phyloP scores from a whole-genome alignment of 2,797 vertebrate species.

The Sylvia borin region DNA sequence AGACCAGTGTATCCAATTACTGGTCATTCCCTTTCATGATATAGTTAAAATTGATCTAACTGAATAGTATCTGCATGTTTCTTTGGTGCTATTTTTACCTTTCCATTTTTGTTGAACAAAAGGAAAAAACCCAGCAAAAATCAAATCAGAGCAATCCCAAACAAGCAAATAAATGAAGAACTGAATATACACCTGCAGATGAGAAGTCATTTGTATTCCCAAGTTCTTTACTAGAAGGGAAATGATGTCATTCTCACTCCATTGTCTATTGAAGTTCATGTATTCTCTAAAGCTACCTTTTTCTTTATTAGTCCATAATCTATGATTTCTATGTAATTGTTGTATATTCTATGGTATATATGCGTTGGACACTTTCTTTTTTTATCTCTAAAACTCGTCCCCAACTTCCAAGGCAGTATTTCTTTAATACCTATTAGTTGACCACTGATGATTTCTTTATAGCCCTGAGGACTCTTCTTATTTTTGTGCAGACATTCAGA shows the following conservation, averaged over 20 bases:
- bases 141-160: not conserved
- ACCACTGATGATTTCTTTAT: not conserved
- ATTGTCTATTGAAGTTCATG: not conserved
- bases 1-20: not conserved
- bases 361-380: not conserved
- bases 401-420: not conserved
- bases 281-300: not conserved
- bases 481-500: not conserved
- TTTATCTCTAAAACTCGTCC: not conserved
- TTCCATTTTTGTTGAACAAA: not conserved
- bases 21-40: not conserved
- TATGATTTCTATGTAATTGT: not conserved
- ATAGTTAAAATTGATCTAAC: not conserved
- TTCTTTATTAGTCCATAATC: not conserved
- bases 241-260: not conserved
- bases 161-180: not conserved
- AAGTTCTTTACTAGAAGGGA: not conserved
- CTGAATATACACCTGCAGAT: not conserved
- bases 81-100: not conserved
- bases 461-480: not conserved
- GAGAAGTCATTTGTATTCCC: not conserved
- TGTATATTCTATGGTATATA: fast-evolving
- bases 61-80: not conserved
- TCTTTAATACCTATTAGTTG: not conserved
- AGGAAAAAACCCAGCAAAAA: not conserved